Evolutionary conservation across 1,140 invertebrate genomes (phyloP), one percentile per base, ranked within the genome.

Genomic region (Aphaenogaster ashmeadi): DNA sequence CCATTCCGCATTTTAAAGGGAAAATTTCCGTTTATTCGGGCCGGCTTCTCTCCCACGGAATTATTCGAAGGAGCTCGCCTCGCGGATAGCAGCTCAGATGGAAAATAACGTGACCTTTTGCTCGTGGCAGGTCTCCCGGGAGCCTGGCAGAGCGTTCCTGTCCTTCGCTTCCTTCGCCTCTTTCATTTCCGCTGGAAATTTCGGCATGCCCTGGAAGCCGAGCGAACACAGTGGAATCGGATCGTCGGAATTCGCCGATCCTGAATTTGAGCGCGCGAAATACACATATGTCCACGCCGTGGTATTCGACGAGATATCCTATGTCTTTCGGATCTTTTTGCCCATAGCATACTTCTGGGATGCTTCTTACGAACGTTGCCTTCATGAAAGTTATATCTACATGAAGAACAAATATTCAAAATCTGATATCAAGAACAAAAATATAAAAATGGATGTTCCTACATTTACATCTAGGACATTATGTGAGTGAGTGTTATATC

Each of bases 91-190:
- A 94, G 92, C 92, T 95, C 94, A 92, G 93, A 94, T 93, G 94
- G 95, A 95, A 95, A 95, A 95, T 95, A 95, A 95, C 94, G 92
- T 91, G 91, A 94, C 93, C 93, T 94, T 93, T 95, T 95, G 95
- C 93, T 92, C 67, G 74, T 95, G 95, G 94, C 95, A 95, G 95
- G 91, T 94, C 92, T 91, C 93, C 92, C 90, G 91, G 89, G 62
- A 77, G 89, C 90, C 64, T 52, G 5, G 52, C 66, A 13, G 62
- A 87, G 41, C 74, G 67, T 71, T 67, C 18, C 56, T 79, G 71
- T 58, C 54, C 38, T 75, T 33, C 60, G 21, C 15, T 74, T 66
- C 71, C 52, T 81, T 54, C 54, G 66, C 27, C 84, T 81, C 81
- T 80, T 67, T 88, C 88, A 86, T 88, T 89, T 89, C 74, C 89